A percentile compares a stretch with the other conserved stretches of the same genome.
Conservation (phyloP, 2,888 invertebrate species). For the Matsumyia berberina region DNA sequence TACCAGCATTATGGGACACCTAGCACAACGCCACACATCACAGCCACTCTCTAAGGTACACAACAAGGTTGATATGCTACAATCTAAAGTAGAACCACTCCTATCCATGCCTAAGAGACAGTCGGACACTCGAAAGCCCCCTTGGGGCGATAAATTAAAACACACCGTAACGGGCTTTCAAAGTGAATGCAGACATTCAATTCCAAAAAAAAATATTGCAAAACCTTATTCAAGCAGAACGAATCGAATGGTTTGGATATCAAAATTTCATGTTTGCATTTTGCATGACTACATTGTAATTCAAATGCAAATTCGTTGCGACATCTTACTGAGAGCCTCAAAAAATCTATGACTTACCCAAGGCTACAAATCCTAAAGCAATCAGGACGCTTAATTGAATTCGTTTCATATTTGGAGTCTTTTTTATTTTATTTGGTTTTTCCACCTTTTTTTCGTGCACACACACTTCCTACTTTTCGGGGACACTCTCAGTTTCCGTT, state of each 20-base stretch:
- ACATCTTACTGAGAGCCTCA: neutral
- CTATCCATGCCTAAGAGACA: conserved; percentile 22
- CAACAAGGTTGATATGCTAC: conserved; percentile 60
- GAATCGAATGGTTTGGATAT: conserved; percentile 39
- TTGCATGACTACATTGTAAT: conserved; percentile 26
- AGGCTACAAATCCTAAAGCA: conserved; percentile 78
- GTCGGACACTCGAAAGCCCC: conserved; percentile 45
- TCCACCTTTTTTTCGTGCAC: conserved; percentile 43
- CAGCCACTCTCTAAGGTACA: conserved; percentile 54
- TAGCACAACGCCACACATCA: conserved; percentile 22
- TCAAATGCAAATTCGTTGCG: conserved; percentile 45
- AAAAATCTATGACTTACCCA: conserved; percentile 79
- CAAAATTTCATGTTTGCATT: conserved; percentile 32
- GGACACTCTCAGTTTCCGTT: conserved; percentile 67
- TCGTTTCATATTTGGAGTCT: conserved; percentile 77
- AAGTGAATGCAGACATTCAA: conserved; percentile 56
- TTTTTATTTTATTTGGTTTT: conserved; percentile 35
- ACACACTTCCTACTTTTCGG: conserved; percentile 62
- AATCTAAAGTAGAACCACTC: conserved; percentile 68
- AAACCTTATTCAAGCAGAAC: conserved; percentile 63
- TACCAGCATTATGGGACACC: conserved; percentile 32
- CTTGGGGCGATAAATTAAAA: conserved; percentile 32
- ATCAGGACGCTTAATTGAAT: conserved; percentile 78
- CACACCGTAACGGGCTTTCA: conserved; percentile 32
- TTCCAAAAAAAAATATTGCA: conserved; percentile 37